Conservation (phyloP, 2,113 vertebrate species). For the Bufo bufo region DNA sequence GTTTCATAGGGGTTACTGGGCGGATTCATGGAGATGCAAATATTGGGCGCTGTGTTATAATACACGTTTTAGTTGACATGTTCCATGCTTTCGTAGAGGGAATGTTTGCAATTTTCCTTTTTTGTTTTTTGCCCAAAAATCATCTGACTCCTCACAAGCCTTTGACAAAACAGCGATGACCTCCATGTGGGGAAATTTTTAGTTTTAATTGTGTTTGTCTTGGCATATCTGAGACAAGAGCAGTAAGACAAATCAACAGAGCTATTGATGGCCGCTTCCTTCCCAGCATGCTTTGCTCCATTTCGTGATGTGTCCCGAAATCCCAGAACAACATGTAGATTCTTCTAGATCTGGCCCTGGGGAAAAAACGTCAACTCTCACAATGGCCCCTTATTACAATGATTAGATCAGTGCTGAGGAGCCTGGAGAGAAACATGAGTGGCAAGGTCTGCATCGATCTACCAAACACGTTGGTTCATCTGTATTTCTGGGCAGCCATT, state of each 20-base stretch:
- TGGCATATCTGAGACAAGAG: not conserved
- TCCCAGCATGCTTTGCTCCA: not conserved
- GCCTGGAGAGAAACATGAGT: not conserved
- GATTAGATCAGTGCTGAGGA: not conserved
- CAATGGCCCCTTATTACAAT: not conserved
- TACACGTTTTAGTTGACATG: not conserved
- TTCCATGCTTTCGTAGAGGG: not conserved
- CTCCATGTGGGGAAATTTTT: not conserved
- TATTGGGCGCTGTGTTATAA: too few relatives aligned
- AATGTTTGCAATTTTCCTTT: not conserved
- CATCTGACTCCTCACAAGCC: not conserved
- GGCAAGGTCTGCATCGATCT: not conserved
- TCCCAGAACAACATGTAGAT: not conserved
- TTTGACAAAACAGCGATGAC: not conserved
- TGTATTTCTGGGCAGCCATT: too few relatives aligned
- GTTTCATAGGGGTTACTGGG: too few relatives aligned
- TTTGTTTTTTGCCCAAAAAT: not conserved
- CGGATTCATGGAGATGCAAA: too few relatives aligned
- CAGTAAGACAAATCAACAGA: not conserved
- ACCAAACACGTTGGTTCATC: not conserved
- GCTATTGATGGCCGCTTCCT: not conserved
- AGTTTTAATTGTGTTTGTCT: not conserved
- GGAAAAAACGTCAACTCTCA: not conserved
- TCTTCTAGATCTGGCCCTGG: not conserved
- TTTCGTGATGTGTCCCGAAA: not conserved